Evolutionary conservation across 37 sponge, comb jelly and placozoan genomes (phyloP).

Genomic region (Halichondria panicea): DNA sequence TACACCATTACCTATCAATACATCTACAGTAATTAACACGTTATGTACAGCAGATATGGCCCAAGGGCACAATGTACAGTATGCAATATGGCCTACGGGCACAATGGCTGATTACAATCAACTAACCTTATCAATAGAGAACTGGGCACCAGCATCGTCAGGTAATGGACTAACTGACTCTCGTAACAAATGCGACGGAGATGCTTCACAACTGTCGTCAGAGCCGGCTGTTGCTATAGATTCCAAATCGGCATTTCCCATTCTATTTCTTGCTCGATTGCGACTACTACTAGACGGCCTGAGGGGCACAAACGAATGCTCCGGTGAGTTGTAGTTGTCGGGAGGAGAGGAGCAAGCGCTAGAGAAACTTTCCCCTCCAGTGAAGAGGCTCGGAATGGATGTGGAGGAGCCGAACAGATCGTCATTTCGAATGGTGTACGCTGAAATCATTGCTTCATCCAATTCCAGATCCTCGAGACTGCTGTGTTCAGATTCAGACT

Average conservation of each 20-base stretch:
- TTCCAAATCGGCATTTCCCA: slow-evolving; percentile 49
- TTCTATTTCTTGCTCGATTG: slow-evolving; percentile 1
- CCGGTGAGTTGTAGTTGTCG: slow-evolving; percentile 9
- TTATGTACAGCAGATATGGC: too few relatives aligned
- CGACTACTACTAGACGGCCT: slow-evolving; percentile 15
- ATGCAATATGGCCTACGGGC: too few relatives aligned
- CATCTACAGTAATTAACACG: too few relatives aligned
- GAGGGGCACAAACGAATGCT: not conserved
- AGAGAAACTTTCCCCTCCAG: not conserved
- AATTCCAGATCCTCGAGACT: slow-evolving; percentile 18
- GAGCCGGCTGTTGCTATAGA: not conserved
- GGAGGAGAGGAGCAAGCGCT: slow-evolving; percentile 1
- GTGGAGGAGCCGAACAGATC: slow-evolving; percentile 41
- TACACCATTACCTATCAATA: too few relatives aligned
- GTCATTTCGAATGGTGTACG: slow-evolving; percentile 41
- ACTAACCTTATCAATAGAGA: too few relatives aligned
- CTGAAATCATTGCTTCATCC: slow-evolving; percentile 50
- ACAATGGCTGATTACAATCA: too few relatives aligned
- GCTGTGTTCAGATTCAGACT: not conserved
- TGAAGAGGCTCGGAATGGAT: slow-evolving; percentile 26
- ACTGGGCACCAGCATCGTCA: too few relatives aligned
- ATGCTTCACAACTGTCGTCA: not conserved
- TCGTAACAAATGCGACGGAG: too few relatives aligned
- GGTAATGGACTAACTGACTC: too few relatives aligned
- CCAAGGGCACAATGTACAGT: too few relatives aligned